These are phyloP conservation scores for Alentia gelatinosa DNA, from an alignment of 2,888 invertebrate species.

Conservation along the genomic window DNA sequence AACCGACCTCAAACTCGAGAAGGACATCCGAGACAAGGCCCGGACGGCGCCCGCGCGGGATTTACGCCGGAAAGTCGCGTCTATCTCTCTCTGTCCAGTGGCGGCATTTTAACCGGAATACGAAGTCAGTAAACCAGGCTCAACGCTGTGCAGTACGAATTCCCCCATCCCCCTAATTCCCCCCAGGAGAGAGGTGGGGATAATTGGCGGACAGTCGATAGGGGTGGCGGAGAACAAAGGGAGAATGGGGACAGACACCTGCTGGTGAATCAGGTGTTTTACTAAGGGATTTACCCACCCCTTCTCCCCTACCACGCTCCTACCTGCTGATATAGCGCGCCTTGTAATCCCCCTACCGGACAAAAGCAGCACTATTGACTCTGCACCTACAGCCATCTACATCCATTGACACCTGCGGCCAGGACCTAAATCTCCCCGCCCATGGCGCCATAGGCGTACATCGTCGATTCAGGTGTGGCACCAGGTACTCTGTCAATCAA, in stretches of 20 bases:
- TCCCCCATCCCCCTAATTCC: no score
- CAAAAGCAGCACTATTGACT: constrained; percentile 25
- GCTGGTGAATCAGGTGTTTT: not conserved
- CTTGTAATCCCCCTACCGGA: constrained; percentile 27
- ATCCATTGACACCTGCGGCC: not conserved
- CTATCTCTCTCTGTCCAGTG: not conserved
- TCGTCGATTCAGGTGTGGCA: not conserved
- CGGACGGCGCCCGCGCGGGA: not conserved
- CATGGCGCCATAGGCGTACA: not conserved
- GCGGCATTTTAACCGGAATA: not conserved
- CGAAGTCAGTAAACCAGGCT: not conserved
- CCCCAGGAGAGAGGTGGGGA: not conserved
- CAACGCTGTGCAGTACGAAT: not conserved
- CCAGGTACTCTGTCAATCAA: not conserved
- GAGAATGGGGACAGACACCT: not conserved
- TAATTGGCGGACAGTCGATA: not conserved
- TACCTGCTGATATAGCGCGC: constrained; percentile 16
- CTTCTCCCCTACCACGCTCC: not conserved
- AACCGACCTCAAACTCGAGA: not conserved
- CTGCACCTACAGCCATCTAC: not conserved
- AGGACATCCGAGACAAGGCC: not conserved
- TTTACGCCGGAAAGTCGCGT: not conserved
- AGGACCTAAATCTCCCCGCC: not conserved
- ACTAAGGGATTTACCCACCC: not conserved
- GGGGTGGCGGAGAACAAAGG: not conserved